Evolutionary conservation across 1,140 invertebrate species (phyloP).

Genomic region (Caenorhabditis brenneri): DNA sequence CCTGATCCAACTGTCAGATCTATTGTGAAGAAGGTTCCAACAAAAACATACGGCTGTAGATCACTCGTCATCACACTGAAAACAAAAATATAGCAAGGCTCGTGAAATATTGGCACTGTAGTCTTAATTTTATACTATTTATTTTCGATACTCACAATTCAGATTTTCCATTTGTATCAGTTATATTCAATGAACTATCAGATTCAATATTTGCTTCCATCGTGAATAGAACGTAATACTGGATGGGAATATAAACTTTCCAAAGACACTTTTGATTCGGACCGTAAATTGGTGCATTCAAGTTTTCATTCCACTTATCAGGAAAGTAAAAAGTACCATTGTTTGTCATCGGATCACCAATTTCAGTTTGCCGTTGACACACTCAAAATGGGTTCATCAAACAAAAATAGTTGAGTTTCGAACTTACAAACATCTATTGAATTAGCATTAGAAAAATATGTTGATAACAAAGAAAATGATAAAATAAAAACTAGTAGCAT

Average conservation of each 20-base stretch:
- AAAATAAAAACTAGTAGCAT: neutral
- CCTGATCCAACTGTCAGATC: neutral
- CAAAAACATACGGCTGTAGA: neutral
- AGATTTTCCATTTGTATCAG: neutral
- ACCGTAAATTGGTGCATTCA: neutral
- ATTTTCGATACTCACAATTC: neutral
- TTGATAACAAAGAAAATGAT: neutral
- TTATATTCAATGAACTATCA: neutral
- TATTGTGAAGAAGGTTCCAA: neutral
- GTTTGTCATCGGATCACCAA: neutral
- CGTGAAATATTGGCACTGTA: too few species aligned
- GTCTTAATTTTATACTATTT: too few species aligned
- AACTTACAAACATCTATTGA: too few species aligned
- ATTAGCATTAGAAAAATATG: too few species aligned
- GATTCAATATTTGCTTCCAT: neutral
- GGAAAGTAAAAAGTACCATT: neutral
- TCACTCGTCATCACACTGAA: slow-evolving; percentile 7
- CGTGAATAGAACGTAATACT: neutral
- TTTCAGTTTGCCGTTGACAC: neutral
- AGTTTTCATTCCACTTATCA: neutral
- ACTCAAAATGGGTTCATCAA: neutral
- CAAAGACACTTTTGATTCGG: neutral
- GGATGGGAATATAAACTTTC: neutral
- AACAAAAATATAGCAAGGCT: neutral
- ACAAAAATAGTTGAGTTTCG: too few species aligned